phyloP scores from a whole-genome alignment of 2,888 invertebrate genomes.

The Drosophila affinis region DNA sequence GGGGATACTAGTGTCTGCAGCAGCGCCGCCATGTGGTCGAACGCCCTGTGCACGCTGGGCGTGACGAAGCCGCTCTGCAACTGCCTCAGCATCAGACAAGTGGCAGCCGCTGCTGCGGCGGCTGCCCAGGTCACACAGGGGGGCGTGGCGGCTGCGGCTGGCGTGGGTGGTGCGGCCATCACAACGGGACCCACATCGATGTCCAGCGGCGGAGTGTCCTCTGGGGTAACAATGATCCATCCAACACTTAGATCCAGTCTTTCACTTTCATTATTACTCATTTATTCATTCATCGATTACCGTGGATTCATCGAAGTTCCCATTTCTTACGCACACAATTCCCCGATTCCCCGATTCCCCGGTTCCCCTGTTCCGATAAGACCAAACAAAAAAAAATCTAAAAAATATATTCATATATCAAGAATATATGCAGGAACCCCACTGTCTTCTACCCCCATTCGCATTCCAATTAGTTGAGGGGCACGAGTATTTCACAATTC shows the following conservation, averaged over 20 bases:
- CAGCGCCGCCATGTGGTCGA: constrained; percentile 83
- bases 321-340: no score
- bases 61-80: constrained; percentile 84
- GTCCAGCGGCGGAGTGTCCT: constrained; percentile 51
- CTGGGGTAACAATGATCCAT: constrained; percentile 75
- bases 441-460: not conserved
- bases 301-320: no score
- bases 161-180: constrained; percentile 65
- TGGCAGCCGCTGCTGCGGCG: constrained; percentile 82
- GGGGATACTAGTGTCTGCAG: constrained; percentile 65
- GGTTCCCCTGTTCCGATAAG: constrained; percentile 3
- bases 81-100: constrained; percentile 84
- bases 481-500: constrained; percentile 1
- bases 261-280: constrained; percentile 5
- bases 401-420: not conserved
- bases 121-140: constrained; percentile 65
- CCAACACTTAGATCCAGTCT: not conserved
- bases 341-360: not conserved
- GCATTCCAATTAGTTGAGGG: not conserved
- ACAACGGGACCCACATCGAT: constrained; percentile 75
- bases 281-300: not conserved
- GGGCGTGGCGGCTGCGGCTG: constrained; percentile 30
- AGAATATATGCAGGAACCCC: not conserved
- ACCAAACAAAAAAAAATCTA: not conserved
- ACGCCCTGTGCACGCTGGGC: constrained; percentile 84